These are phyloP conservation scores for Elachura formosa DNA, from an alignment of 2,113 vertebrate genomes.

Conservation along the genomic window DNA sequence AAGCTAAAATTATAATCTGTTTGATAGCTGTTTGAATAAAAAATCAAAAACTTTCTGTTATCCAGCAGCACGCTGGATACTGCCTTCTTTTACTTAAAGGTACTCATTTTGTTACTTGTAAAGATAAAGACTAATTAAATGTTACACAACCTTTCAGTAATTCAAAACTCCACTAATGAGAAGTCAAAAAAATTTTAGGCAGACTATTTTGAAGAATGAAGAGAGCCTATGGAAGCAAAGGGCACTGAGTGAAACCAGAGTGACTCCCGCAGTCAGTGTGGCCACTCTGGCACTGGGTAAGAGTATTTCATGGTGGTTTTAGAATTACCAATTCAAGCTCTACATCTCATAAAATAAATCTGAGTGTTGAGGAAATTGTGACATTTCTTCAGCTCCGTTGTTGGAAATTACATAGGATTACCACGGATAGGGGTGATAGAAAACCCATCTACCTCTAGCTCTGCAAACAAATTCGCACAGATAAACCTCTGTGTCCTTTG, in stretches of 20 bases:
- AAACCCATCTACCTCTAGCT: accelerated
- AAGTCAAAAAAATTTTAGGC: background rate
- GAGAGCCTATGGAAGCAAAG: background rate
- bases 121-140: slow-evolving; percentile 72
- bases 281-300: background rate
- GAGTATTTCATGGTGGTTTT: too few species aligned
- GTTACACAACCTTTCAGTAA: slow-evolving; percentile 58
- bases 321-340: background rate
- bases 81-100: slow-evolving; percentile 55
- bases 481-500: background rate
- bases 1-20: slow-evolving; percentile 60
- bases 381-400: background rate
- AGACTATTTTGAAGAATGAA: background rate
- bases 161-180: slow-evolving; percentile 46
- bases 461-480: background rate
- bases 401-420: accelerated
- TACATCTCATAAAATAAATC: background rate
- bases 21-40: slow-evolving; percentile 64
- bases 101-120: slow-evolving; percentile 62
- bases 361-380: background rate
- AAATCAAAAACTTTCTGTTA: slow-evolving; percentile 55
- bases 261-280: accelerated
- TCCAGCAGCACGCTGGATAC: background rate
- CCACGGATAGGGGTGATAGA: background rate
- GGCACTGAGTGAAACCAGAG: accelerated